Percentiles rank a stretch among this genome's conserved stretches.
Conservation (phyloP, 2,113 vertebrate species). For the Halcyon senegalensis region DNA sequence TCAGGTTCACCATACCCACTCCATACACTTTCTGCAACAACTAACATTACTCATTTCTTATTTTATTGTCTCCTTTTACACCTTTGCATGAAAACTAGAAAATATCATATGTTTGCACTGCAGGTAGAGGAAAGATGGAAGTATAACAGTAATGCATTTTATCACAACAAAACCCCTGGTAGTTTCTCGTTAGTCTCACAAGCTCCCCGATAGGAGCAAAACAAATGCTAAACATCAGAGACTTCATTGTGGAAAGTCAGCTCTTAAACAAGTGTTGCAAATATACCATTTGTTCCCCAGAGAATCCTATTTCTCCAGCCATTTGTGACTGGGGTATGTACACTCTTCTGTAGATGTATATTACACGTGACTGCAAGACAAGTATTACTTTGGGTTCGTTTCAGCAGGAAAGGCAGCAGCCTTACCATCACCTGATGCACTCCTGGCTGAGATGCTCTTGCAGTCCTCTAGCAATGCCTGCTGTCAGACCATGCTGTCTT, state of each 20-base stretch:
- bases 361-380: background rate
- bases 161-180: background rate
- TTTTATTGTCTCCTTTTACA: background rate
- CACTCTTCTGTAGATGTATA: accelerated
- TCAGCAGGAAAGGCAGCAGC: background rate
- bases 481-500: background rate
- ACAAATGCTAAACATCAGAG: background rate
- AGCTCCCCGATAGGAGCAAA: background rate
- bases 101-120: background rate
- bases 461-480: background rate
- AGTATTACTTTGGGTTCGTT: background rate
- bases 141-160: background rate
- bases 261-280: background rate
- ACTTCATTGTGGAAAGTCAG: background rate
- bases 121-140: background rate
- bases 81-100: background rate
- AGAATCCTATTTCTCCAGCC: background rate
- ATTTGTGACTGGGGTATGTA: background rate
- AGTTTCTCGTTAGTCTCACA: background rate
- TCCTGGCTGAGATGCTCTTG: background rate
- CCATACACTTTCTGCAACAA: background rate
- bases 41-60: background rate
- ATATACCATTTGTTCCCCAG: background rate
- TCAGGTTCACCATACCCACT: background rate
- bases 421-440: background rate